Percentiles rank a stretch among this genome's conserved stretches.
phyloP scores from a whole-genome alignment of 1,140 invertebrate genomes.

The Drosophila arizonae region DNA sequence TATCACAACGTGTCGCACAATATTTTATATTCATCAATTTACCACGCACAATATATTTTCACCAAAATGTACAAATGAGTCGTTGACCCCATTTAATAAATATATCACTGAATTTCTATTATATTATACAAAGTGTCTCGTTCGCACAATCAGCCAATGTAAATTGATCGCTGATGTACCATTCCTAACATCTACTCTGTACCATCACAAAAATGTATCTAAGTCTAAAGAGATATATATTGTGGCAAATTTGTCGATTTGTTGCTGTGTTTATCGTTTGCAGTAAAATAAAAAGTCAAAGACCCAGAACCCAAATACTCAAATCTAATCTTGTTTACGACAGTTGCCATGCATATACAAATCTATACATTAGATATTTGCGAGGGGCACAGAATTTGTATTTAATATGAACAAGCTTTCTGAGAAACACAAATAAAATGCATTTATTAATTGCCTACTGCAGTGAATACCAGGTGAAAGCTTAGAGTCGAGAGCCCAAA shows the following conservation, averaged over 20 bases:
- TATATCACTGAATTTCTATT: neutral
- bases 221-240: neutral
- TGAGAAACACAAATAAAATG: neutral
- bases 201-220: too few relatives aligned
- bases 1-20: slow-evolving; percentile 11
- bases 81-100: neutral
- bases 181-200: too few relatives aligned
- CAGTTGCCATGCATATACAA: slow-evolving; percentile 30
- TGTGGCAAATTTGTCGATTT: neutral
- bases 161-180: too few relatives aligned
- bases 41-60: neutral
- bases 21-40: neutral
- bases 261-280: slow-evolving; percentile 49
- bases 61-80: neutral
- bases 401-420: neutral
- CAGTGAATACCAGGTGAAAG: too few relatives aligned
- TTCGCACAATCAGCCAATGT: too few relatives aligned
- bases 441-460: too few relatives aligned
- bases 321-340: slow-evolving; percentile 61
- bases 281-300: slow-evolving; percentile 46
- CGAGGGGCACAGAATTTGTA: neutral
- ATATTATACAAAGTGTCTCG: too few relatives aligned
- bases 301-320: slow-evolving; percentile 48
- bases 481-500: neutral
- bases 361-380: neutral